Conservation (phyloP, 2,113 vertebrate species). For the Oceanodroma tethys region DNA sequence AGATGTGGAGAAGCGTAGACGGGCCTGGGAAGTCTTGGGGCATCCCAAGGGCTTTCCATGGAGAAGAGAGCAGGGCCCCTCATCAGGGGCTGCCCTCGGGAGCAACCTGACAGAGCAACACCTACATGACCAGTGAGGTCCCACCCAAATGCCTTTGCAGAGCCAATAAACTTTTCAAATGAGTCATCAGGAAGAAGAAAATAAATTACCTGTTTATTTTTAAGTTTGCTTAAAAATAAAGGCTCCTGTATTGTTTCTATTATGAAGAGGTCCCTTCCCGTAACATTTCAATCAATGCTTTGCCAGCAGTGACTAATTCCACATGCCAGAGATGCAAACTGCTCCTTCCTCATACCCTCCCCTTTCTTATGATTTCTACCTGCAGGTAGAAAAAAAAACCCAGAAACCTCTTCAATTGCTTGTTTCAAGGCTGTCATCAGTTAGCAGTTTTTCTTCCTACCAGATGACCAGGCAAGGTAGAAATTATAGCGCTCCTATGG, state of each 20-base stretch:
- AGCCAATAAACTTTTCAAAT: neutral
- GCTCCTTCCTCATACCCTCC: neutral
- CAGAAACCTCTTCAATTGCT: neutral
- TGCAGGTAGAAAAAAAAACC: neutral
- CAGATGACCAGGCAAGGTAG: neutral
- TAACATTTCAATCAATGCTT: neutral
- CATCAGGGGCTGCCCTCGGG: neutral
- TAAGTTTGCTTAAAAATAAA: neutral
- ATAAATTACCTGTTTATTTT: neutral
- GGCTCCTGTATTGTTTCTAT: neutral
- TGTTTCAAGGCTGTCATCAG: conserved; percentile 37
- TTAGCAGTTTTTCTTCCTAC: conserved; percentile 28
- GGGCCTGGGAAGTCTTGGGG: neutral
- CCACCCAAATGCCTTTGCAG: neutral
- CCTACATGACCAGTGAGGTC: neutral
- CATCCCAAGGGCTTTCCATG: neutral
- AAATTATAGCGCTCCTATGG: neutral
- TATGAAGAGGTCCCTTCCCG: rapidly evolving
- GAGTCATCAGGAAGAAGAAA: neutral
- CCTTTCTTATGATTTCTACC: neutral
- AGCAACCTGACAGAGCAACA: neutral
- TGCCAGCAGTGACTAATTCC: neutral
- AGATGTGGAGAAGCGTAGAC: neutral
- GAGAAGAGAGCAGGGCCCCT: neutral
- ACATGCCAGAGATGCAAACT: neutral